Conservation (phyloP, 2,797 vertebrate species). For the Sebastolobus altivelis region DNA sequence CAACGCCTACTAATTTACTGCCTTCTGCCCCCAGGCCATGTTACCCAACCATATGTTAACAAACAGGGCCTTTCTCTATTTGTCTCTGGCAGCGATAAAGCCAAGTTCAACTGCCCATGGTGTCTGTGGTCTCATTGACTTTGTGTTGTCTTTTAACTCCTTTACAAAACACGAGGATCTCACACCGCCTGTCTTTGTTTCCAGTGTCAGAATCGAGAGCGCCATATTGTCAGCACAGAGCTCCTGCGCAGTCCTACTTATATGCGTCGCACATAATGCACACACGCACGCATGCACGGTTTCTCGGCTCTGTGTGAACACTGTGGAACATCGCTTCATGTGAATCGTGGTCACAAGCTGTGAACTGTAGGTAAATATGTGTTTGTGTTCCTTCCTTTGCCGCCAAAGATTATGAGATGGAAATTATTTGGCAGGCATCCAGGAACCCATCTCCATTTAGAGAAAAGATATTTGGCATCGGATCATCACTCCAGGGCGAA, state of each 20-base stretch:
- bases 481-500: slow-evolving; percentile 78
- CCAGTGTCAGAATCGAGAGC: slow-evolving; percentile 39
- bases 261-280: slow-evolving; percentile 43
- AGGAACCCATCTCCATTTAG: slow-evolving; percentile 80
- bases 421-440: slow-evolving; percentile 82
- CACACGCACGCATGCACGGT: slow-evolving; percentile 22
- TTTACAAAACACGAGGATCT: neutral
- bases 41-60: slow-evolving; percentile 77
- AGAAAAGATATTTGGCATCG: slow-evolving; percentile 80
- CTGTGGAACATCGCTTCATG: slow-evolving; percentile 64
- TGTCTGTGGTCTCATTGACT: slow-evolving; percentile 64
- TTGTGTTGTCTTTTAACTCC: neutral
- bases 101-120: slow-evolving; percentile 68
- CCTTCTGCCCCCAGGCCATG: slow-evolving; percentile 68
- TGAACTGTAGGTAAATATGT: slow-evolving; percentile 85
- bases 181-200: slow-evolving; percentile 56
- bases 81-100: slow-evolving; percentile 37
- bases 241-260: slow-evolving; percentile 41
- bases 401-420: slow-evolving; percentile 84
- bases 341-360: slow-evolving; percentile 80
- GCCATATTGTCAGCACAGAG: slow-evolving; percentile 54
- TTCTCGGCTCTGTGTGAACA: slow-evolving; percentile 37
- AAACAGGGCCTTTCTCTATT: slow-evolving; percentile 66
- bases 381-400: slow-evolving; percentile 78
- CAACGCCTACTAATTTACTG: slow-evolving; percentile 79